Base-by-base conservation (phyloP, 2,888 invertebrate species). In the Oscheius myriophilus region DNA sequence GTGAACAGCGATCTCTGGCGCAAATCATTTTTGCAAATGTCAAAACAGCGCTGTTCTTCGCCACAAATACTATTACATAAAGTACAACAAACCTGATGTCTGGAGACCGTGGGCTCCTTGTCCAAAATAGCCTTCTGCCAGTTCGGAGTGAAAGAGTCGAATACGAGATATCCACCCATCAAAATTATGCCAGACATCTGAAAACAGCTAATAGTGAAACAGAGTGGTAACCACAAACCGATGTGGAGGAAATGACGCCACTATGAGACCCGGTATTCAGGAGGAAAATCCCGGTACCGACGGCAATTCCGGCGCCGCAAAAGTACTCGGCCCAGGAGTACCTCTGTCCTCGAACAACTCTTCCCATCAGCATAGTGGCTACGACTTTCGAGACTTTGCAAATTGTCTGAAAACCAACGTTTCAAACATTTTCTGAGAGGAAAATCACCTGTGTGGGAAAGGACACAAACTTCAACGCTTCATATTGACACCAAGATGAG, bases 401-500 rank as follows among this genome's bases (percentile, higher is more conserved):
- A 75, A 85, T 83, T 0, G 84, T 85, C 79, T 85, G 55, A 57
- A 76, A 59, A 7, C 2, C 43, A 14, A 33, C 3, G 4, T 33
- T 33, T 6, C 4, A 33, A 33, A 33, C 3, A 9, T 3, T 6
- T 33, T 9, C 33, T 6, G 4, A 33, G 33, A 6, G n/a, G 33
- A 33, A 33, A 3, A 33, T 58, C 3, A 83, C 82, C 90, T 97
- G 96, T 57, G 96, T 95, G 1, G 97, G 97, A 87, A 98, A 98
- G 86, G 93, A 95, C 84, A 98, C 95, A 88, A 93, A 99, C 88
- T 97, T 97, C 54, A 99, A 90, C 25, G 97, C 97, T 89, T 98
- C 98, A 87, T 99, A 98, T 88, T 99, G 98, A 88, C 95, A 97
- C 97, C 97, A 99, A 57, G 96, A 95, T 87, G 96, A 96, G 91